Evolutionary conservation across 2,888 invertebrate genomes (phyloP).

Genomic region (Halictus ligatus): DNA sequence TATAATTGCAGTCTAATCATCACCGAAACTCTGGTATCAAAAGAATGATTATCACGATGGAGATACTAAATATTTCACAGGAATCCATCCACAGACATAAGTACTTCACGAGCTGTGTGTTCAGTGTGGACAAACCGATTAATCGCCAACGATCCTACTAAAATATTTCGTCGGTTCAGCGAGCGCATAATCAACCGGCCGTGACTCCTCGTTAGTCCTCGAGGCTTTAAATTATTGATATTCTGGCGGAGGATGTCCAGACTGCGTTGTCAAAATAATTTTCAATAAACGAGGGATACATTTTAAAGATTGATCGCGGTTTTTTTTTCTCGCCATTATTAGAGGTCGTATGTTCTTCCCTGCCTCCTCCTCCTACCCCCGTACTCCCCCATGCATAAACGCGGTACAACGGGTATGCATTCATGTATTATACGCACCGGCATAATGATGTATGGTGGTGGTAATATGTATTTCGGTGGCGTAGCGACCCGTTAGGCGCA

Average conservation of each 20-base stretch:
- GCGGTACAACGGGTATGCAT: slow-evolving; percentile 31
- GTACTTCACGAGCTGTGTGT: not conserved
- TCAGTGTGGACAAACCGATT: not conserved
- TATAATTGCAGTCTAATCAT: not conserved
- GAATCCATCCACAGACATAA: not conserved
- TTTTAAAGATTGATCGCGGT: slow-evolving; percentile 37
- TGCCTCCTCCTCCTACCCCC: too few relatives aligned
- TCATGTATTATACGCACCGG: slow-evolving; percentile 32
- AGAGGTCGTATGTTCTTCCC: slow-evolving; percentile 31
- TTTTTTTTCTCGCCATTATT: slow-evolving; percentile 36
- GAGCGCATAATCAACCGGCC: not conserved
- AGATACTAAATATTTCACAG: not conserved
- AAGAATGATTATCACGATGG: not conserved
- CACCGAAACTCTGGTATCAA: not conserved
- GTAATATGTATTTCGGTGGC: slow-evolving; percentile 60
- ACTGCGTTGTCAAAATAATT: slow-evolving; percentile 35
- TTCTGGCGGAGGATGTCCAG: not conserved
- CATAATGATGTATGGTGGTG: slow-evolving; percentile 53
- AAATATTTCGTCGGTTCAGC: not conserved
- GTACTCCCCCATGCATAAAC: slow-evolving; percentile 1
- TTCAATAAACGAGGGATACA: slow-evolving; percentile 45
- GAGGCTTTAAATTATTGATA: not conserved
- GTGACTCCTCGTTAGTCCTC: not conserved
- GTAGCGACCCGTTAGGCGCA: slow-evolving; percentile 44
- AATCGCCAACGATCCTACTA: not conserved